Conservation (phyloP, 2,113 vertebrate species). For the Eublepharis macularius region DNA sequence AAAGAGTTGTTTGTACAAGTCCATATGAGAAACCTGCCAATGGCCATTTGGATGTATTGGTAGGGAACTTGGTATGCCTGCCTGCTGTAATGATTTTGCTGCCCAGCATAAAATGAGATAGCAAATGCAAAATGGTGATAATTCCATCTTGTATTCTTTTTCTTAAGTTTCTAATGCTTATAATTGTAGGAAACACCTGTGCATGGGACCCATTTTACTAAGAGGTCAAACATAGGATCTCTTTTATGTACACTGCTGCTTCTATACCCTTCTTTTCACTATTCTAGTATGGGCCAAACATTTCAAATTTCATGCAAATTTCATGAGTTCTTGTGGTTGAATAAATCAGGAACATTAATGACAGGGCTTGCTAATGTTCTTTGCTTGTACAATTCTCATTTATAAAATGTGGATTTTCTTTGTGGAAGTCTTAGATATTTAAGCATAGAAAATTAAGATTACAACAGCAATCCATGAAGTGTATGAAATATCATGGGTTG, state of each 20-base stretch:
- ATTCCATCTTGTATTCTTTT: no score
- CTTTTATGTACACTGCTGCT: background rate
- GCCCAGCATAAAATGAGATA: background rate
- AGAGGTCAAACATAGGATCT: background rate
- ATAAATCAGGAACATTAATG: background rate
- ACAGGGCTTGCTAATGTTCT: background rate
- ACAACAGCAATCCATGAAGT: background rate
- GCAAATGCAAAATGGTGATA: background rate
- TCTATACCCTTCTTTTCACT: background rate
- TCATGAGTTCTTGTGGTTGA: background rate
- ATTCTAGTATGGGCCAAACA: background rate
- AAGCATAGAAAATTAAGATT: background rate
- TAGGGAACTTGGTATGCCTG: background rate
- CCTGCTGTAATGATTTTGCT: background rate
- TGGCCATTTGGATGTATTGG: fast-evolving
- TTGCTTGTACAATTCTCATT: background rate
- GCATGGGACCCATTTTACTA: background rate
- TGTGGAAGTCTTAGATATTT: background rate
- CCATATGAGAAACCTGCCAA: background rate
- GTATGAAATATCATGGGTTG: background rate
- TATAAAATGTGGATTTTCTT: background rate
- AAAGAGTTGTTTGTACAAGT: background rate
- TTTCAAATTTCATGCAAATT: background rate
- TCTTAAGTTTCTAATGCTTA: background rate
- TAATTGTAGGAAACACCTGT: background rate